Evolutionary conservation across 35 echinoderm and acorn worm genomes (phyloP), one percentile per base, ranked within the genome.

Genomic region (Stichopus chloronotus): DNA sequence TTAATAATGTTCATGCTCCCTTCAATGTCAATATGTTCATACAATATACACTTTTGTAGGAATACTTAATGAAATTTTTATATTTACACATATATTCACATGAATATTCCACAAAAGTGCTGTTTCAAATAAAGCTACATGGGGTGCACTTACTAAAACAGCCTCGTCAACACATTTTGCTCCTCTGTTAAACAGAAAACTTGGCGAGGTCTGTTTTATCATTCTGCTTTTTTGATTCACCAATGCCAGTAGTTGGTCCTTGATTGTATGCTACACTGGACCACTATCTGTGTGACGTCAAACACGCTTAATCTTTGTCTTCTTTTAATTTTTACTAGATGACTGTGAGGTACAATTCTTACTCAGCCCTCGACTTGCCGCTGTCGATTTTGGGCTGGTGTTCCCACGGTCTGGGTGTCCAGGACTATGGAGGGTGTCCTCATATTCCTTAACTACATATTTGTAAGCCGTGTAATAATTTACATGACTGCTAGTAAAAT

Each of bases 401-500:
- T 71, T 53, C 43, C 0, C 82, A 11, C 88, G 57, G 55, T 88
- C 57, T 5, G 92, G 92, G 53, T 88, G 85, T 8, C 83, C 84
- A 19, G 55, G 53, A 5, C 81, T 88, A 8, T 88, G 61, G 5
- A 88, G n/a, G 10, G 55, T 12, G 14, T 72, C 58, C 4, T 77
- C 17, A 55, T 93, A 83, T 16, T n/a, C n/a, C n/a, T n/a, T n/a
- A n/a, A n/a, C n/a, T n/a, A 88, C 85, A 54, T 93, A 78, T 19
- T 76, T 30, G 59, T 81, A 93, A 9, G 92, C 92, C 9, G 83
- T 78, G 23, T 88, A 93, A 80, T 88, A 93, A 56, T 88, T 93
- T 6, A 57, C 85, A 79, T 93, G 92, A 11, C 8, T 87, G 11
- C 56, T 19, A 53, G 81, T 71, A 78, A 93, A 93, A 80, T 93